These are phyloP conservation scores for Sceliomorpha sp. DNA, from an alignment of 2,888 invertebrate species.

Conservation along the genomic window DNA sequence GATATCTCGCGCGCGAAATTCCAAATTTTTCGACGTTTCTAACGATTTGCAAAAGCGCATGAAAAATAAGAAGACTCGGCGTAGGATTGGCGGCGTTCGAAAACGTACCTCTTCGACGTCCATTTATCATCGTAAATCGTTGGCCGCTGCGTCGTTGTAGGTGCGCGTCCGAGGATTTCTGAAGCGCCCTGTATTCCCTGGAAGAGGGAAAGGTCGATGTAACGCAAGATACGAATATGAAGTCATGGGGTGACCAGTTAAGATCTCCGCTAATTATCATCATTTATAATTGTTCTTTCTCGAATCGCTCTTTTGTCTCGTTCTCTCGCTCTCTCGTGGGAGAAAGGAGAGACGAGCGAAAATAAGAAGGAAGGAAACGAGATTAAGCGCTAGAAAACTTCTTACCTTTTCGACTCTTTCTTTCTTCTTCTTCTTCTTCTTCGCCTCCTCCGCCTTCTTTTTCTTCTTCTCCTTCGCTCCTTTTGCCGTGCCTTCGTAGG, in stretches of 20 bases:
- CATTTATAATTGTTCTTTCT: conserved; percentile 75
- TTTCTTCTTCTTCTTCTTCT: too few species aligned
- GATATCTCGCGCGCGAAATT: too few species aligned
- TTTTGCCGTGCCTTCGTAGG: conserved; percentile 13
- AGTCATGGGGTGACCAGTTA: conserved; percentile 71
- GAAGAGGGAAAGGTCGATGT: conserved; percentile 20
- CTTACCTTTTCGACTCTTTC: conserved; percentile 33
- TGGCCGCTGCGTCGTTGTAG: background rate
- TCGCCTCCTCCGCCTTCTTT: conserved; percentile 8
- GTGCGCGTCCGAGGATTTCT: conserved; percentile 1
- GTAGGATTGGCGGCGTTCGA: background rate
- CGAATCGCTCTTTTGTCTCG: conserved; percentile 23
- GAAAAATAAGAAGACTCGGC: too few species aligned
- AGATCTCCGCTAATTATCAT: conserved; percentile 73
- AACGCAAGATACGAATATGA: conserved; percentile 59
- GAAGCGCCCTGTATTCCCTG: background rate
- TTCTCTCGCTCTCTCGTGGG: conserved; percentile 13
- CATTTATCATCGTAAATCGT: conserved; percentile 11
- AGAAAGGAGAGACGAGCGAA: conserved; percentile 47
- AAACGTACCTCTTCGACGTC: conserved; percentile 2
- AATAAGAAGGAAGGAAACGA: conserved; percentile 31
- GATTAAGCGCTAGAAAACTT: conserved; percentile 1
- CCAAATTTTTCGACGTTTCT: too few species aligned
- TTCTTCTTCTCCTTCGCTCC: conserved; percentile 51
- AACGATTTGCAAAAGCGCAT: too few species aligned